Percentiles rank a stretch among this genome's conserved stretches.
Conservation (phyloP, 1,140 invertebrate genomes). For the Bombyx mori region DNA sequence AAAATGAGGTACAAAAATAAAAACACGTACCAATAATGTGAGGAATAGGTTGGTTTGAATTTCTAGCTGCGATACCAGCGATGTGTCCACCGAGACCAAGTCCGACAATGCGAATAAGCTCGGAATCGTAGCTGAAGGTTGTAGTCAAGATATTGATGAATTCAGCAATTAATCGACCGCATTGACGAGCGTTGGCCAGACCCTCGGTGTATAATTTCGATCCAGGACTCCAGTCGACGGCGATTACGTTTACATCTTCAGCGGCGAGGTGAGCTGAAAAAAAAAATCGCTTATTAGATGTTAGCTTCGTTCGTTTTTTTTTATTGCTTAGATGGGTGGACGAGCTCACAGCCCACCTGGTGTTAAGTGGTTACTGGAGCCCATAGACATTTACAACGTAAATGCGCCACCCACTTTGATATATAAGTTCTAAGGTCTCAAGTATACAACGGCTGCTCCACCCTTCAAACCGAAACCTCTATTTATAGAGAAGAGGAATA, state of each 20-base stretch:
- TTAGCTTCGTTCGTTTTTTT: too few species aligned
- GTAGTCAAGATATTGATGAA: conserved; percentile 42
- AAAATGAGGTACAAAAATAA: too few species aligned
- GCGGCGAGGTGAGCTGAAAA: conserved; percentile 27
- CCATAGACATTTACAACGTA: too few species aligned
- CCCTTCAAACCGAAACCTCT: too few species aligned
- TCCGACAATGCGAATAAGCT: conserved; percentile 40
- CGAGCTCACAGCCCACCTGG: too few species aligned
- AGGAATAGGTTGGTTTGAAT: conserved; percentile 26
- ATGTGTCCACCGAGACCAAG: conserved; percentile 49
- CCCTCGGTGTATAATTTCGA: conserved; percentile 31
- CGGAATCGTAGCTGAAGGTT: conserved; percentile 32
- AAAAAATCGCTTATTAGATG: background rate
- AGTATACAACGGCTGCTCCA: too few species aligned
- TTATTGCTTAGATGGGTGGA: too few species aligned
- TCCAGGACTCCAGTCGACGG: conserved; percentile 48
- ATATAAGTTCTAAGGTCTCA: too few species aligned
- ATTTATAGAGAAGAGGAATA: too few species aligned
- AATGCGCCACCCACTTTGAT: too few species aligned
- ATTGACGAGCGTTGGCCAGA: conserved; percentile 36
- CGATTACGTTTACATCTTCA: conserved; percentile 45
- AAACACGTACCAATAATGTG: conserved; percentile 41
- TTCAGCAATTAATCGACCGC: conserved; percentile 30
- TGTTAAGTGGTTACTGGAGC: too few species aligned
- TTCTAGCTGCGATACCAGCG: conserved; percentile 46